Evolutionary conservation across 37 sponge, comb jelly and placozoan genomes (phyloP).

Genomic region (Petrosia ficiformis): DNA sequence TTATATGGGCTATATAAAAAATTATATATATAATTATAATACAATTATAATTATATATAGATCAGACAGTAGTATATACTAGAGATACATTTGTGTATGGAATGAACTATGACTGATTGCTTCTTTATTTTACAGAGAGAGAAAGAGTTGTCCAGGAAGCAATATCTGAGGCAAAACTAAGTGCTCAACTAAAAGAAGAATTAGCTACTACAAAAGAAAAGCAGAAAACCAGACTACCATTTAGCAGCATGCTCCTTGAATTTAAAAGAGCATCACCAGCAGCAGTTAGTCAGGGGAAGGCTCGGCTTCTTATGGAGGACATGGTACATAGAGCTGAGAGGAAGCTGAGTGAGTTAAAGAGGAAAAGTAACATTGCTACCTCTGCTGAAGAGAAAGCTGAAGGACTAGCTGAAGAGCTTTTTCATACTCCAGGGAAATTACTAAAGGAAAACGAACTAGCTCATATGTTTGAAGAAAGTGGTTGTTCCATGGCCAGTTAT

Average conservation of each 20-base stretch:
- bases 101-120: too few relatives aligned
- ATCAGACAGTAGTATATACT: too few relatives aligned
- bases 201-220: too few relatives aligned
- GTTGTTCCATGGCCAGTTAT: not conserved
- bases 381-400: not conserved
- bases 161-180: slow-evolving; percentile 13
- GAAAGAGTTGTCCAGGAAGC: slow-evolving; percentile 2
- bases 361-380: slow-evolving; percentile 7
- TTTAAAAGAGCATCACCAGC: slow-evolving; percentile 40
- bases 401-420: slow-evolving; percentile 19
- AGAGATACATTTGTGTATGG: too few relatives aligned
- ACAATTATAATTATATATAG: too few relatives aligned
- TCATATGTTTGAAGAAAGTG: slow-evolving; percentile 8
- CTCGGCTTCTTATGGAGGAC: slow-evolving; percentile 32
- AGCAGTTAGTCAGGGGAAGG: slow-evolving; percentile 29
- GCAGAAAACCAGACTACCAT: not conserved
- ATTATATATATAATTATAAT: too few relatives aligned
- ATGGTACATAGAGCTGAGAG: slow-evolving; percentile 46
- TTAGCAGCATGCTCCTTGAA: not conserved
- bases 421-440: slow-evolving; percentile 46
- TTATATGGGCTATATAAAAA: too few relatives aligned
- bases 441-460: slow-evolving; percentile 45
- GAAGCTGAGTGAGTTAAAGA: slow-evolving; percentile 28
- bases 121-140: slow-evolving; percentile 2
- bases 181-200: not conserved